Conservation (phyloP, 2,888 invertebrate genomes). For the Drosophila nigricruria region DNA sequence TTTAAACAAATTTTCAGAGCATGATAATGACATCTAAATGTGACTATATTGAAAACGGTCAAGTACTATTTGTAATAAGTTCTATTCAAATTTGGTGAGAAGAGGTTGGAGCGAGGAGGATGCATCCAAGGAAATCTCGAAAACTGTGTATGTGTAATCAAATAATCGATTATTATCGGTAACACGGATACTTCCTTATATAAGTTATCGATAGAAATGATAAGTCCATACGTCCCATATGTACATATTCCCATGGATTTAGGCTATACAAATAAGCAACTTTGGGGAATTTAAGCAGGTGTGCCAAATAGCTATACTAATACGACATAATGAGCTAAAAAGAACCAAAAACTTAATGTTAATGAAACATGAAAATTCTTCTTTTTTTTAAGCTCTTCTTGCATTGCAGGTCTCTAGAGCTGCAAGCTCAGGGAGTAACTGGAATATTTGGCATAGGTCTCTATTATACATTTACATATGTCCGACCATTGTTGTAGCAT, state of each 20-base stretch:
- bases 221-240: no score
- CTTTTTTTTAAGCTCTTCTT: not conserved
- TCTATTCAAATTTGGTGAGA: no score
- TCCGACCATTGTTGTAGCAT: slow-evolving; percentile 14
- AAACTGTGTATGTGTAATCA: no score
- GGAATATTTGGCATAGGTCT: slow-evolving; percentile 1
- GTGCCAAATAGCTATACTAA: not conserved
- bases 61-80: no score
- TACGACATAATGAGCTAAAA: not conserved
- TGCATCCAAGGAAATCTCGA: no score
- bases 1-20: not conserved
- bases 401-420: not conserved
- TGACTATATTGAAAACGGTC: no score
- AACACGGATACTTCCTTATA: not conserved
- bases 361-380: slow-evolving; percentile 4
- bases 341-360: not conserved
- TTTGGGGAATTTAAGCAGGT: not conserved
- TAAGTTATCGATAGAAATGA: not conserved
- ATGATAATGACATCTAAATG: not conserved
- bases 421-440: not conserved
- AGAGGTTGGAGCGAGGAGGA: no score
- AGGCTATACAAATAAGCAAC: not conserved
- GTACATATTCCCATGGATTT: not conserved
- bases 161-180: not conserved
- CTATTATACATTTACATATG: not conserved